Conservation (phyloP, 2,797 vertebrate species). For the Alectoris magna region DNA sequence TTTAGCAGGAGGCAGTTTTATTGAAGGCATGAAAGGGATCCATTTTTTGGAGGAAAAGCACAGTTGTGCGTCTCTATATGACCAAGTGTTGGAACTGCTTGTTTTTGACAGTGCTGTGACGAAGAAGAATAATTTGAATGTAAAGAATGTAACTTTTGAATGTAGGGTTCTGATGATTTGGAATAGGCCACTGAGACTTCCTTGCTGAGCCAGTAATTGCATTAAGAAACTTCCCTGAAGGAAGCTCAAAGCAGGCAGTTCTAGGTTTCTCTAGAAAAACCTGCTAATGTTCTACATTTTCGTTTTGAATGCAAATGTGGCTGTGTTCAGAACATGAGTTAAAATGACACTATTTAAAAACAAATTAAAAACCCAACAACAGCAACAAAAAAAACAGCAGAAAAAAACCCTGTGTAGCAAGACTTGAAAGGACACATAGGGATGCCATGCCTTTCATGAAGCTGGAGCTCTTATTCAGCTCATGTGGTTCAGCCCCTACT, state of each 20-base stretch:
- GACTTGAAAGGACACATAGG: neutral
- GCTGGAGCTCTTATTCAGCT: neutral
- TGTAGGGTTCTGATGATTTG: neutral
- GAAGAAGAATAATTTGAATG: neutral
- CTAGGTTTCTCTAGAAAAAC: neutral
- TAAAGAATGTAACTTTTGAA: neutral
- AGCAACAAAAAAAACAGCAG: no score
- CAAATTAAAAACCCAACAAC: neutral
- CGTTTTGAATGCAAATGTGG: neutral
- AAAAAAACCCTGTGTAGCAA: neutral
- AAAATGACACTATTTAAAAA: neutral
- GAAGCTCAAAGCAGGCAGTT: neutral
- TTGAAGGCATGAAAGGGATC: slow-evolving; percentile 2
- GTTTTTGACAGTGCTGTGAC: slow-evolving; percentile 21
- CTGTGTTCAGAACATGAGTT: neutral
- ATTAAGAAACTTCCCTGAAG: neutral
- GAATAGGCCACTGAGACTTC: neutral
- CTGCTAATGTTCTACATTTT: neutral
- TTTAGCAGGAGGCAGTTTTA: neutral
- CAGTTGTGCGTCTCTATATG: neutral
- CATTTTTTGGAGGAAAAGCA: neutral
- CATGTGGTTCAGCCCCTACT: neutral
- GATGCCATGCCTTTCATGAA: neutral
- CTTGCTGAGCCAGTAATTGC: neutral
- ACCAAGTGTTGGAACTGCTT: neutral